phyloP scores from a whole-genome alignment of 2,113 vertebrate species.

The Phocoena phocoena region DNA sequence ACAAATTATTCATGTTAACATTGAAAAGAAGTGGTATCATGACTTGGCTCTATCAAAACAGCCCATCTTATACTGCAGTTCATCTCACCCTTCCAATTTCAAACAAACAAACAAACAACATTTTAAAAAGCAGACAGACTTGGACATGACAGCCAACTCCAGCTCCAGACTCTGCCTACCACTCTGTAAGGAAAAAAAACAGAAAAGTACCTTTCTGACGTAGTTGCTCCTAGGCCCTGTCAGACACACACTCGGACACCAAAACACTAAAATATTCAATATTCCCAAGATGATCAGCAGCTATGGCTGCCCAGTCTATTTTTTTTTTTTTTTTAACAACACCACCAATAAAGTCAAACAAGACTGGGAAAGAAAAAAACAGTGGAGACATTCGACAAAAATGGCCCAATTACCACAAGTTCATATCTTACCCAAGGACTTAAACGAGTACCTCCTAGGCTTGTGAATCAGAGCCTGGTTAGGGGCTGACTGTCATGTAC shows the following conservation, averaged over 20 bases:
- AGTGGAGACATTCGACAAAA: conserved; percentile 78
- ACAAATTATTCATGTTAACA: conserved; percentile 64
- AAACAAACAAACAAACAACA: conserved; percentile 82
- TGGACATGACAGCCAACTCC: conserved; percentile 91
- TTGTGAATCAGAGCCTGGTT: conserved; percentile 93
- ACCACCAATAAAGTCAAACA: conserved; percentile 72
- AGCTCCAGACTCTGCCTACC: conserved; percentile 88
- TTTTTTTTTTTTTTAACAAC: conserved; percentile 55
- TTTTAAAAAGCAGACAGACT: conserved; percentile 83
- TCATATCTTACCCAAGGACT: conserved; percentile 86
- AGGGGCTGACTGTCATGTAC: conserved; percentile 99
- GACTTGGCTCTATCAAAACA: conserved; percentile 77
- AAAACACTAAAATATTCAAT: conserved; percentile 75
- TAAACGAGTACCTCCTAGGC: conserved; percentile 80
- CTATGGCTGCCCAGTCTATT: conserved; percentile 75
- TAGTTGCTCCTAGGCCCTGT: conserved; percentile 85
- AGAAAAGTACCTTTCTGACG: conserved; percentile 87
- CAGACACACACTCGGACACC: conserved; percentile 85
- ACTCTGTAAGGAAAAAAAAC: conserved; percentile 82
- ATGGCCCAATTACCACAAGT: conserved; percentile 85
- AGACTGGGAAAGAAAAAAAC: conserved; percentile 80
- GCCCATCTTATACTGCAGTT: conserved; percentile 86
- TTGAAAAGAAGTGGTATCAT: conserved; percentile 73
- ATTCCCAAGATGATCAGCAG: conserved; percentile 78
- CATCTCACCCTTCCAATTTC: conserved; percentile 86